These are phyloP conservation scores for Himalopsyche japonica DNA, from an alignment of 2,888 invertebrate genomes.

Conservation along the genomic window DNA sequence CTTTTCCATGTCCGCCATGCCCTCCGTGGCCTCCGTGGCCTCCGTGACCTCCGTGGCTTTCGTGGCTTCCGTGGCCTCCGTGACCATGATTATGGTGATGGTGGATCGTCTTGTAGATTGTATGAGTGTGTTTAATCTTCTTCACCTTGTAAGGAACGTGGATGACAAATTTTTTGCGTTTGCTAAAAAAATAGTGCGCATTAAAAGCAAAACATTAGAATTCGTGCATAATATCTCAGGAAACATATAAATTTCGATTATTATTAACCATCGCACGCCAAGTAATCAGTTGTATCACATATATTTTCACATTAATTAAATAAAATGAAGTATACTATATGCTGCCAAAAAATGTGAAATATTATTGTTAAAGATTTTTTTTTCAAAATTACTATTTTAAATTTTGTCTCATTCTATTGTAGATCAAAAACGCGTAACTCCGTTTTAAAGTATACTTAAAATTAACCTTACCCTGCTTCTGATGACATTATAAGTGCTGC, in stretches of 20 bases:
- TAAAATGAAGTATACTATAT: too few species aligned
- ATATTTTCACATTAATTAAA: too few species aligned
- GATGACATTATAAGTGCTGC: conserved; percentile 16
- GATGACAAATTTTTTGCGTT: conserved; percentile 68
- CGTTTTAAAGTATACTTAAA: too few species aligned
- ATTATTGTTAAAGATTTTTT: too few species aligned
- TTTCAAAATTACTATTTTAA: too few species aligned
- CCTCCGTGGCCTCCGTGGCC: conserved; percentile 41
- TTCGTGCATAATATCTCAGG: neutral
- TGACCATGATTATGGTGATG: conserved; percentile 53
- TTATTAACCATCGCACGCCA: neutral
- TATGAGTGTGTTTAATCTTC: conserved; percentile 72
- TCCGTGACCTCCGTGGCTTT: too few species aligned
- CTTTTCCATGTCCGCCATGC: conserved; percentile 41
- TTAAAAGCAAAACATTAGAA: neutral
- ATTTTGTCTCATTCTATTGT: too few species aligned
- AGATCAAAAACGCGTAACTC: too few species aligned
- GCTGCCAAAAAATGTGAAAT: too few species aligned
- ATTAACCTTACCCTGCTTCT: conserved; percentile 23
- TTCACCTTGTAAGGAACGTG: conserved; percentile 71
- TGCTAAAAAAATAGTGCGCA: conserved; percentile 46
- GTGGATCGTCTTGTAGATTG: conserved; percentile 70
- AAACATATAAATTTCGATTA: neutral
- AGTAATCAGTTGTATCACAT: too few species aligned
- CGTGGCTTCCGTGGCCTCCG: conserved; percentile 42